These are phyloP conservation scores for Zosterops hypoxanthus DNA, from an alignment of 2,113 vertebrate species.

Conservation along the genomic window DNA sequence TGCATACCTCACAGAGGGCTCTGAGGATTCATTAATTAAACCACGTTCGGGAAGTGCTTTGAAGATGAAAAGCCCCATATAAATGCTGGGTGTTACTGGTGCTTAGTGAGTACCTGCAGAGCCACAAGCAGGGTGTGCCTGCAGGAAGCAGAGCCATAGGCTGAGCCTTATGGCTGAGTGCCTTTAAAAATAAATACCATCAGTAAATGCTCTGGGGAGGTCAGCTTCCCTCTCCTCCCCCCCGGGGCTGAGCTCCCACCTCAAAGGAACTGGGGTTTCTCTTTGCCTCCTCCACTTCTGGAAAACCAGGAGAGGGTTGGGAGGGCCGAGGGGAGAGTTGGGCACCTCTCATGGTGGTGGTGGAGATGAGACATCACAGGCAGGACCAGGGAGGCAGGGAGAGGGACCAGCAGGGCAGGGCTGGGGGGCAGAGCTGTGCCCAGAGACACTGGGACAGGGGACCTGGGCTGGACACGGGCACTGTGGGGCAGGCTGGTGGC, in stretches of 20 bases:
- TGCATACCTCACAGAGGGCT: conserved; percentile 51
- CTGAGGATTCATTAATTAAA: conserved; percentile 69
- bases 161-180: conserved; percentile 45
- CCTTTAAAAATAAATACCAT: conserved; percentile 50
- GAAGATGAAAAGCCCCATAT: conserved; percentile 71
- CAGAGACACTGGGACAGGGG: neutral
- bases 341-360: neutral
- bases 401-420: neutral
- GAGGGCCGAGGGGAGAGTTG: neutral
- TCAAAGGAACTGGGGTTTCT: conserved; percentile 12
- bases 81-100: conserved; percentile 68
- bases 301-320: neutral
- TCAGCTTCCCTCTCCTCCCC: conserved; percentile 29
- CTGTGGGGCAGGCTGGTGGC: too few species aligned
- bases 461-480: neutral
- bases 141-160: conserved; percentile 64
- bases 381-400: neutral
- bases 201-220: conserved; percentile 30
- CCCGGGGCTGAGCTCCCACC: conserved; percentile 9
- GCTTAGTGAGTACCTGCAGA: conserved; percentile 66
- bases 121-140: conserved; percentile 66
- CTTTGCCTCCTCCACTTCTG: neutral
- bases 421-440: neutral
- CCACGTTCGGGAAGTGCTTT: conserved; percentile 63
- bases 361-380: neutral